A percentile compares a stretch with the other conserved stretches of the same genome.
phyloP scores from a whole-genome alignment of 1,140 invertebrate genomes.

The Nymphalis io region DNA sequence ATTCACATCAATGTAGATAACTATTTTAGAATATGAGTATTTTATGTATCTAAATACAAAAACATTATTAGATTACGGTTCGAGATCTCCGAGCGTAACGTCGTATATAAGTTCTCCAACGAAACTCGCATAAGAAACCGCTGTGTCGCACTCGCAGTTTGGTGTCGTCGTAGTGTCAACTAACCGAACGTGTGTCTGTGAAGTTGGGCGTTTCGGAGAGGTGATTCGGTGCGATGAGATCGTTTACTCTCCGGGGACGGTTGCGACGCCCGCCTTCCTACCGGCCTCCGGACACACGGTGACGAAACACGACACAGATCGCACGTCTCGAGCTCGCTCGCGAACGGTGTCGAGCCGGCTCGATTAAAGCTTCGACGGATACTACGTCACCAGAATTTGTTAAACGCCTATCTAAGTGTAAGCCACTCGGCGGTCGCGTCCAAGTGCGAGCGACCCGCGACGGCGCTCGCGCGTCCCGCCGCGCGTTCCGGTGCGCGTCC shows the following conservation, averaged over 20 bases:
- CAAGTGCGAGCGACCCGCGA: constrained; percentile 53
- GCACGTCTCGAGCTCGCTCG: constrained; percentile 29
- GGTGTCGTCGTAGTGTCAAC: background rate
- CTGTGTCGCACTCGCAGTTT: background rate
- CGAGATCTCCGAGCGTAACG: constrained; percentile 55
- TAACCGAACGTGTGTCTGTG: constrained; percentile 32
- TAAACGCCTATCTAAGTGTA: constrained; percentile 77
- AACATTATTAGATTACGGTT: constrained; percentile 67
- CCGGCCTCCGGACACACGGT: constrained; percentile 11
- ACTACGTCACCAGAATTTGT: constrained; percentile 72
- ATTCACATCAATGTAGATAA: constrained; percentile 70
- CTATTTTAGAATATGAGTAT: constrained; percentile 78
- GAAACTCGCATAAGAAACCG: constrained; percentile 1
- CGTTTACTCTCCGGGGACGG: constrained; percentile 68
- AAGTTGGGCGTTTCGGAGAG: constrained; percentile 70
- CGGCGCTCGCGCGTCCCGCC: constrained; percentile 48
- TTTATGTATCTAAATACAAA: constrained; percentile 69
- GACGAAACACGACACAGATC: background rate
- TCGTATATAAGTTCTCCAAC: background rate
- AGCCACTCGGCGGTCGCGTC: constrained; percentile 57
- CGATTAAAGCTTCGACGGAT: constrained; percentile 74
- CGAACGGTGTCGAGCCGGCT: constrained; percentile 26
- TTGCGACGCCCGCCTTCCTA: constrained; percentile 54
- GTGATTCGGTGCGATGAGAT: constrained; percentile 53
- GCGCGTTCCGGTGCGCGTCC: constrained; percentile 50